Evolutionary conservation across 2,113 vertebrate species (phyloP), one percentile per base, ranked within the genome.

Genomic region (Laterallus jamaicensis): DNA sequence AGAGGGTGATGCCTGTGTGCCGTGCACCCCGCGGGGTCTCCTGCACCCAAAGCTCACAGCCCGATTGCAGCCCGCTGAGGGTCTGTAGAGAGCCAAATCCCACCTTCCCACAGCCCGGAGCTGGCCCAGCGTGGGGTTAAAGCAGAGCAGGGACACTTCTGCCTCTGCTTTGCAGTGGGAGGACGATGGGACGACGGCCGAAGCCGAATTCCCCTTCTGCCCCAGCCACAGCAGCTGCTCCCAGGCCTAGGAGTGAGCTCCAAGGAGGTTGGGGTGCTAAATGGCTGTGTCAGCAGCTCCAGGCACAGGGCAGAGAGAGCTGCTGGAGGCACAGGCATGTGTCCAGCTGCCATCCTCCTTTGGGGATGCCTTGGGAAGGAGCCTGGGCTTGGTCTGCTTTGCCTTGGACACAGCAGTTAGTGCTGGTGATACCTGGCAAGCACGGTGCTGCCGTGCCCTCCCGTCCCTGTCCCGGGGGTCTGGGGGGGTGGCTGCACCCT

Each of bases 71-170:
- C 0, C 13, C 31, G 2, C 35, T 2, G 10, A 60, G 15, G 75
- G 12, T 20, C 59, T 6, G 50, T 6, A 15, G 58, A n/a, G 15
- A 19, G 67, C 24, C 25, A 29, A 42, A 67, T 71, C 58, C 50
- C 80, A 37, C 58, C 31, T 64, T 56, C 64, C 56, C 9, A 5
- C 31, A 11, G 50, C 35, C 70, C 35, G 0, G 20, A 12, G 20
- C 3, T 19, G 12, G 80, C n/a, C 25, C 0, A 10, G 13, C 0
- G 13, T 1, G 55, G 62, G 79, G 29, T 47, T 7, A 4, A 40
- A 47, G 24, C 52, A 1, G 50, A 40, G 52, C 25, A 15, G 86
- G 60, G 14, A 21, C 7, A 4, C 11, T 66, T 50, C 12, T 20
- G 19, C 15, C 29, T 4, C 40, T 22, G 26, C 26, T 25, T 18